phyloP scores from a whole-genome alignment of 2,797 vertebrate species.

The Enteromius anoplus region DNA sequence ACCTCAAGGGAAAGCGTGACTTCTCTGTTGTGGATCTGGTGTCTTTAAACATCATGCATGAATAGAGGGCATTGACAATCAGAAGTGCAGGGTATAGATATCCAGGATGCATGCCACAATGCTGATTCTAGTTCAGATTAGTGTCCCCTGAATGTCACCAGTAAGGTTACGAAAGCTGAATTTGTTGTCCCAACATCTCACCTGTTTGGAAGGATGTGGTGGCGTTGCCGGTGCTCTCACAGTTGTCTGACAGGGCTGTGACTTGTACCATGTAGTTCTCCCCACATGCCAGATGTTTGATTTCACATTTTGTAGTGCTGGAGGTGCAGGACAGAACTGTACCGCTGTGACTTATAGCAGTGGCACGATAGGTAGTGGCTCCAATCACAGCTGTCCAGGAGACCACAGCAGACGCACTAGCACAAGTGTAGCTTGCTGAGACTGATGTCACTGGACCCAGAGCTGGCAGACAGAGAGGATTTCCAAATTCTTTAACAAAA shows the following conservation, averaged over 20 bases:
- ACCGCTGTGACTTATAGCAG: constrained; percentile 56
- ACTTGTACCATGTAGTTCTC: constrained; percentile 68
- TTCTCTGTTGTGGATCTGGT: constrained; percentile 26
- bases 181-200: constrained; percentile 49
- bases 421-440: constrained; percentile 71
- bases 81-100: constrained; percentile 11
- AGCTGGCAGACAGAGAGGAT: constrained; percentile 62
- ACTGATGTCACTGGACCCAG: constrained; percentile 69
- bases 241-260: constrained; percentile 68
- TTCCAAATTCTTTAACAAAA: neutral
- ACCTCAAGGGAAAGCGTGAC: constrained; percentile 6
- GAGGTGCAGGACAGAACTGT: constrained; percentile 65
- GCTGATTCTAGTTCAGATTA: constrained; percentile 19
- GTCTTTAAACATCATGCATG: neutral
- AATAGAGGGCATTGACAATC: constrained; percentile 15
- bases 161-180: neutral
- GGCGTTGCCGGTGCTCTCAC: constrained; percentile 66
- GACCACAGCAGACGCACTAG: constrained; percentile 56
- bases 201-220: constrained; percentile 62
- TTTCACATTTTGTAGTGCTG: constrained; percentile 61
- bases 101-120: constrained; percentile 1
- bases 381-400: constrained; percentile 70
- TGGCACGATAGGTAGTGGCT: constrained; percentile 71
- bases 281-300: constrained; percentile 69
- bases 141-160: neutral